Percentiles rank a stretch among this genome's conserved stretches.
phyloP scores from a whole-genome alignment of 2,797 vertebrate species.

The Selene dorsalis region DNA sequence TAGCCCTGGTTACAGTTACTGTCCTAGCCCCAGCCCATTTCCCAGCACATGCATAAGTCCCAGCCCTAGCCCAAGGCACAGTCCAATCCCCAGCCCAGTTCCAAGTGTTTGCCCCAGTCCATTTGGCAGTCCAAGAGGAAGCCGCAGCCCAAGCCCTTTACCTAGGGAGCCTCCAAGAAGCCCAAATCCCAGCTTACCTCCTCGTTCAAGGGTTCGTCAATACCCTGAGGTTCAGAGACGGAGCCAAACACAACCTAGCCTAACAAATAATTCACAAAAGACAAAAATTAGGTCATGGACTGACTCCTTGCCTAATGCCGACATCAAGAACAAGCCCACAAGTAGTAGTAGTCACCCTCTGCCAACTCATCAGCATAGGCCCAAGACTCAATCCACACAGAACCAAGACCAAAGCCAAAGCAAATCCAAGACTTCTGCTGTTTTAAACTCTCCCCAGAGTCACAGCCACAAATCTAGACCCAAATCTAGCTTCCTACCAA shows the following conservation, averaged over 20 bases:
- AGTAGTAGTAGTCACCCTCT: constrained; percentile 49
- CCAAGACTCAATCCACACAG: constrained; percentile 62
- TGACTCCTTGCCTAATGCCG: constrained; percentile 49
- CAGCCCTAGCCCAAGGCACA: constrained; percentile 73
- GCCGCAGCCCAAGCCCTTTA: constrained; percentile 77
- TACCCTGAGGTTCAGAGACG: constrained; percentile 60
- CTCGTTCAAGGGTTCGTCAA: constrained; percentile 52
- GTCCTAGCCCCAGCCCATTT: constrained; percentile 81
- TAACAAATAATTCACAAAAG: constrained; percentile 62
- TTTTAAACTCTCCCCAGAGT: constrained; percentile 58
- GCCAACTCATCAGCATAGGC: constrained; percentile 50
- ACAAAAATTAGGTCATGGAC: constrained; percentile 75
- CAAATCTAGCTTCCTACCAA: constrained; percentile 55
- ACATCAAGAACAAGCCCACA: constrained; percentile 62
- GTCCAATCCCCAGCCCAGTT: constrained; percentile 63
- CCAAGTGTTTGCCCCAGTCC: constrained; percentile 75
- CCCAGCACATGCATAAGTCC: constrained; percentile 80
- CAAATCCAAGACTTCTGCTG: constrained; percentile 59
- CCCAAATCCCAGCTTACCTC: constrained; percentile 68
- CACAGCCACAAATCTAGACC: constrained; percentile 70
- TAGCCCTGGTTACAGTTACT: constrained; percentile 81
- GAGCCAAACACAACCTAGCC: constrained; percentile 52
- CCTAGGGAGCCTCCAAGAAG: constrained; percentile 64
- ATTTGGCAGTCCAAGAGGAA: constrained; percentile 68
- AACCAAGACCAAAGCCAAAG: constrained; percentile 64